phyloP scores from a whole-genome alignment of 1,140 invertebrate species.

The Hycleus phaleratus region DNA sequence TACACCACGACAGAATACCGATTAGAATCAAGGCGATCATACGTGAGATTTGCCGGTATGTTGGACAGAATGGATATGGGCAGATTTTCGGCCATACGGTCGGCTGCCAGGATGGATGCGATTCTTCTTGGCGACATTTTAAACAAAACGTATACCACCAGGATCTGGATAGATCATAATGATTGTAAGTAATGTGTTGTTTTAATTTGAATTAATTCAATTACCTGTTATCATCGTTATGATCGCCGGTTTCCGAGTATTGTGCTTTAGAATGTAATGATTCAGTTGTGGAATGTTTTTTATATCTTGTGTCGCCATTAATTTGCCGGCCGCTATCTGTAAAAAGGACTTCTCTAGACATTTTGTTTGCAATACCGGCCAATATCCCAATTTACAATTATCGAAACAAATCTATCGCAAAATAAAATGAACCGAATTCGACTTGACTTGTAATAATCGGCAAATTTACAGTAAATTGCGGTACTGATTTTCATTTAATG shows the following conservation, averaged over 20 bases:
- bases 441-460: too few relatives aligned
- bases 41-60: constrained; percentile 68
- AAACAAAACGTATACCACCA: constrained; percentile 66
- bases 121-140: constrained; percentile 60
- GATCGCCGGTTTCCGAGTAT: constrained; percentile 30
- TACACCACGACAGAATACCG: constrained; percentile 65
- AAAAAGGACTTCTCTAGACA: constrained; percentile 8
- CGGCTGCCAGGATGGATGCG: constrained; percentile 68
- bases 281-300: constrained; percentile 36
- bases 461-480: too few relatives aligned
- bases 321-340: constrained; percentile 26
- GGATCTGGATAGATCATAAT: constrained; percentile 43
- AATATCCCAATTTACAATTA: too few relatives aligned
- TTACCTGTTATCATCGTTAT: constrained; percentile 29
- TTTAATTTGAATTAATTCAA: neutral
- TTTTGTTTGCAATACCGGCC: neutral
- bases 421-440: too few relatives aligned
- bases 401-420: too few relatives aligned
- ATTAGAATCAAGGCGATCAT: constrained; percentile 56
- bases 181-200: neutral
- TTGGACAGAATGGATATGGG: constrained; percentile 72
- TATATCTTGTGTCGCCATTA: constrained; percentile 29
- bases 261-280: constrained; percentile 34
- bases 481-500: too few relatives aligned
- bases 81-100: constrained; percentile 64